These are phyloP conservation scores for Canis aureus DNA, from an alignment of 2,113 vertebrate genomes.

Conservation along the genomic window DNA sequence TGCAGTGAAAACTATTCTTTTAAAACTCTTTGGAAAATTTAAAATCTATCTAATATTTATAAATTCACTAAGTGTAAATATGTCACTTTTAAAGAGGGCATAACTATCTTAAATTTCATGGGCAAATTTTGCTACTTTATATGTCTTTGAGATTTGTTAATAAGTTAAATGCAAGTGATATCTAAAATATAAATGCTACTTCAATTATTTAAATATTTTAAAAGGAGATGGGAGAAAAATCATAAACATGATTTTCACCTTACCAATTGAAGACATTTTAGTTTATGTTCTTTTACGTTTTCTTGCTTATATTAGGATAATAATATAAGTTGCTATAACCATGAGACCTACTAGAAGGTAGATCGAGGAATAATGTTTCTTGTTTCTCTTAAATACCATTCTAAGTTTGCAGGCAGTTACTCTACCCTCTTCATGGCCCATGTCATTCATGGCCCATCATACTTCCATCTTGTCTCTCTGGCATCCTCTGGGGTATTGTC, in stretches of 20 bases:
- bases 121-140: not conserved
- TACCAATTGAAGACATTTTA: not conserved
- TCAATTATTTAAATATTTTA: not conserved
- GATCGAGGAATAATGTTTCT: not conserved
- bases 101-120: not conserved
- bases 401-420: not conserved
- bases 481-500: not conserved
- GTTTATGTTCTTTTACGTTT: not conserved
- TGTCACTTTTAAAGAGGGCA: not conserved
- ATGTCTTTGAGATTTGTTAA: not conserved
- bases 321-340: not conserved
- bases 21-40: not conserved
- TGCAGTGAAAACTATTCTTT: not conserved
- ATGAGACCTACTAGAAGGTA: not conserved
- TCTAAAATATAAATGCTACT: not conserved
- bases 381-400: not conserved
- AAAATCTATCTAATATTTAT: not conserved
- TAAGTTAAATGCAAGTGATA: not conserved
- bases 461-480: not conserved
- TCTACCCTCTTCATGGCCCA: not conserved
- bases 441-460: not conserved
- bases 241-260: not conserved
- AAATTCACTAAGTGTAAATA: slow-evolving; percentile 14
- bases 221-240: not conserved
- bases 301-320: not conserved